Evolutionary conservation across 2,888 invertebrate species (phyloP), one percentile per base, ranked within the genome.

Genomic region (Palloptera scutellata): DNA sequence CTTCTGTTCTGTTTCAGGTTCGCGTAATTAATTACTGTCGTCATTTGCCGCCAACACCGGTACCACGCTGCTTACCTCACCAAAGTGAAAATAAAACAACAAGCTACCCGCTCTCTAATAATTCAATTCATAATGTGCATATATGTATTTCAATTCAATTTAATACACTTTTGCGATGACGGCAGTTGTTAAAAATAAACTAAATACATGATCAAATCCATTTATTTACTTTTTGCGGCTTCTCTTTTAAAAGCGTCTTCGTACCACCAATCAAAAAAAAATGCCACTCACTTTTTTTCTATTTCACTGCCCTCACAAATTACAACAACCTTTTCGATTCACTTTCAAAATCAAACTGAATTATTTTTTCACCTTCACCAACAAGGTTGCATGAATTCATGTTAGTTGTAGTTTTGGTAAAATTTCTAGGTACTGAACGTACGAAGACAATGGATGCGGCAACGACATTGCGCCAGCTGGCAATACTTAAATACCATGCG

Each of bases 171-270:
- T 55, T 53, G 42, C 63, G 66, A 70, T 78, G 76, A 78, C 77
- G 76, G 72, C 77, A 78, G 72, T 72, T 72, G 77, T 79, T 79
- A 79, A 75, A 79, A 78, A 79, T 78, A 78, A 76, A 76, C 69
- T 66, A 71, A 71, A 64, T 41, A 74, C 76, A 64, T 5, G 13
- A 19, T 20, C 15, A 45, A 45, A 20, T 55, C 62, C 64, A 67
- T 68, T 72, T 70, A 69, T 72, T 67, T 69, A 71, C 70, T 70
- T 73, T 73, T 72, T 70, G 68, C 68, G 69, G 68, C 66, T 69
- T 69, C 67, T 70, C 67, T 70, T 75, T 71, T 71, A 68, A 61
- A 58, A 57, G 52, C 69, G 60, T 71, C 57, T 65, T 66, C 64
- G 65, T 61, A 45, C 66, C 66, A 61, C 62, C 67, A 1, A 40